Base-by-base conservation (phyloP, 92 coral and sea anemone genomes). In the Isaurus tuberculatus region DNA sequence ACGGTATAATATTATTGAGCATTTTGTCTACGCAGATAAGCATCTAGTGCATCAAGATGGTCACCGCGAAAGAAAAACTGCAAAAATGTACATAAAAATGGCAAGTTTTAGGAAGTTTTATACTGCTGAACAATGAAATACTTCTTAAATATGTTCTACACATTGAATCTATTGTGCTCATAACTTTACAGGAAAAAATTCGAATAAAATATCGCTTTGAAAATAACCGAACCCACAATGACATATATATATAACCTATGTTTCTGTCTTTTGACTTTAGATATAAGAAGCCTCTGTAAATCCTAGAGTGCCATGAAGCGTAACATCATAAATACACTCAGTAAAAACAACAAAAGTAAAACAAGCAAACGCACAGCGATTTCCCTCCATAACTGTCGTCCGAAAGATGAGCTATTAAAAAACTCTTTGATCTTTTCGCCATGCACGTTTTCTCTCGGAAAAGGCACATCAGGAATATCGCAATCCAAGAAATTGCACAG, bases 341-440 rank as follows among this genome's bases (percentile, higher is more conserved):
- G 20, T 16, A 53, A 10, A 74, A 17, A 32, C 26, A 74, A 26
- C 1, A 53, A 9, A 20, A 28, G 5, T 8, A 74, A 16, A 19
- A 25, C 28, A 74, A 29, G 22, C 22, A 74, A 53, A 28, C 80
- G 40, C 23, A 53, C 22, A 29, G 25, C 9, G 25, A 74, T 53
- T 36, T 74, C 80, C 43, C 48, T 74, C 80, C 80, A 74, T 22
- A 74, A 74, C 66, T 74, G 80, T 22, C 30, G 43, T 48, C 80
- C 80, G 51, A 74, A 74, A 5, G 80, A 8, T n/a, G 80, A 74
- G 32, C 43, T 74, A 30, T 20, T 74, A 51, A 74, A 74, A 29
- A 74, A 74, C 23, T 74, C 80, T 5, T 53, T 74, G 66, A 30
- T 74, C 44, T 74, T 53, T 48, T 30, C 80, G 1, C 80, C 80